Evolutionary conservation across 1,140 invertebrate genomes (phyloP), one percentile per base, ranked within the genome.

Genomic region (Aricia agestis): DNA sequence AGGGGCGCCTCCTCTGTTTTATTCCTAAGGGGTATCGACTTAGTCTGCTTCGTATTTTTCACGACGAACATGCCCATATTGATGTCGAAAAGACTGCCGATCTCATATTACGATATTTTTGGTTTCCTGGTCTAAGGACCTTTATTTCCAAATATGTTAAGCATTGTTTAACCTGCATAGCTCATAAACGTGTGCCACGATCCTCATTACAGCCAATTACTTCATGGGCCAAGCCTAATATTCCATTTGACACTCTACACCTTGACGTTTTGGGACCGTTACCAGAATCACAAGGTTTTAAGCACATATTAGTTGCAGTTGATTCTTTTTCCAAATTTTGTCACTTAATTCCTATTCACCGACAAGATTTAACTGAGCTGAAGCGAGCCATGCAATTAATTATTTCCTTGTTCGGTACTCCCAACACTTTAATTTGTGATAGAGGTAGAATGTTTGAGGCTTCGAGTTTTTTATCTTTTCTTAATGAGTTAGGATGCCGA

Each of bases 261-360:
- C 17, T 74, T 18, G 76, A 82, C 42, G 76, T 65, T 0, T 19
- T 78, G 5, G 78, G 79, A 4, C 78, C 76, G 0, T 75, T 82
- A 6, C 71, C 79, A 2, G 71, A 66, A 10, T 76, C 75, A 0
- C 65, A 75, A 58, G 72, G 68, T 19, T 74, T 65, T 52, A 76
- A 73, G 45, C 68, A 63, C 15, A 41, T 72, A 1, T 36, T 75
- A 5, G 9, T 75, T 13, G 0, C 70, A 18, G 41, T 72, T 0
- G 72, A 72, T 17, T n/a, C 70, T 5, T 74, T 72, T n/a, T 68
- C 75, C 0, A 76, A 76, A 66, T 74, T 68, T 66, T 68, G 57
- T 59, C 31, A 74, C 0, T 18, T 74, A 1, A 71, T 69, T 41
- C 61, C 70, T 15, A 45, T 72, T 0, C 10, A 63, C 2, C 32